Evolutionary conservation across 2,888 invertebrate genomes (phyloP), one percentile per base, ranked within the genome.

Genomic region (Drosophila tripunctata): DNA sequence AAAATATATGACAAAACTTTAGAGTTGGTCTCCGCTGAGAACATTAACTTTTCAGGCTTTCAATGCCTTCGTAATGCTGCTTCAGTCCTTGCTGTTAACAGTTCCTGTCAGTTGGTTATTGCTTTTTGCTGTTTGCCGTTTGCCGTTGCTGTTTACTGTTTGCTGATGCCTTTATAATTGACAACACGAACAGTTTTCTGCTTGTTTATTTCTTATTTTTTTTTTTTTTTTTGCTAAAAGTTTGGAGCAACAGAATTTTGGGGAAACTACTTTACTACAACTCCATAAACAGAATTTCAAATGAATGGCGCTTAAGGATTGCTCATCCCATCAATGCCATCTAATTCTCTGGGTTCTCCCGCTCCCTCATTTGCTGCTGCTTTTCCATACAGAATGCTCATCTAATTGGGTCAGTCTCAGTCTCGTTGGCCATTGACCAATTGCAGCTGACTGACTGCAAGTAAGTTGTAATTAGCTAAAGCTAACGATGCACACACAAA

Each of bases 341-440:
- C 10, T 36, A 27, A 31, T 17, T 10, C 35, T 44, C 44, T 21
- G 38, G 43, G 56, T 15, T 19, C 51, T 52, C 44, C 14, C 40
- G 27, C 41, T 15, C 19, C 54, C 14, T 21, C 45, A 36, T 7
- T 19, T 38, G 22, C 41, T 52, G 22, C 36, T 41, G 14, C 19
- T 40, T 38, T 44, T 19, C 47, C 50, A 60, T 62, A 54, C 56
- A 43, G 41, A 24, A 12, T 38, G 44, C 50, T 54, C 57, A 52
- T 36, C 84, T 81, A 81, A 87, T 81, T 81, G 75, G 73, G 73
- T 75, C 73, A 75, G 41, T 38, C 17, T 33, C 47, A 55, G 71
- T n/a, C n/a, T n/a, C n/a, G n/a, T 80, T 81, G 87, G 87, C 71
- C 81, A 81, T 71, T 80, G 80, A 75, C 68, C 83, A 78, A 78